A percentile compares a stretch with the other conserved stretches of the same genome.
These are phyloP conservation scores for Araneus ventricosus DNA, from an alignment of 1,140 invertebrate species.

Conservation along the genomic window DNA sequence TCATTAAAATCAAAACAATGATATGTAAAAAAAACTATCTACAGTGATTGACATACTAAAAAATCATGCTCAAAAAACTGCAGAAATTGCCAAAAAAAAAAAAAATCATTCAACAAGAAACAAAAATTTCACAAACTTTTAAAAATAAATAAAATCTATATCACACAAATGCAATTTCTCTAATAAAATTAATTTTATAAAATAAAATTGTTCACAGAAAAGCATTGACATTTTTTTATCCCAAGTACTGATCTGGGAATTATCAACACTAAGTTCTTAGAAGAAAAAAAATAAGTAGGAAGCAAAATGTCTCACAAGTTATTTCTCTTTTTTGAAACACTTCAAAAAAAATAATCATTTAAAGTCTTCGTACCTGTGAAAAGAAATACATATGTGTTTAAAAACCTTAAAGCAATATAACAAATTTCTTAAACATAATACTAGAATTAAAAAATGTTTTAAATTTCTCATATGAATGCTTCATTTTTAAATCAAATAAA, in stretches of 20 bases:
- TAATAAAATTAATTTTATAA: not conserved
- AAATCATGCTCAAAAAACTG: not conserved
- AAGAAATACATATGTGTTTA: not conserved
- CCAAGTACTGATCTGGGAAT: not conserved
- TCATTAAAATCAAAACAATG: conserved; percentile 10
- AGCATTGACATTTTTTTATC: not conserved
- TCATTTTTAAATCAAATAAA: not conserved
- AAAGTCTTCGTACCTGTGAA: not conserved
- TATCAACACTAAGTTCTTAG: not conserved
- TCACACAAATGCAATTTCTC: not conserved
- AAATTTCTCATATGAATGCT: not conserved
- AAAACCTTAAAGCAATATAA: not conserved
- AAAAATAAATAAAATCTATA: not conserved
- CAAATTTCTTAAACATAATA: not conserved
- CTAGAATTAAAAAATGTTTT: not conserved
- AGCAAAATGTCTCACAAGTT: not conserved
- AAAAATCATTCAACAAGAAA: not conserved
- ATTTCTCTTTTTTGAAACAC: not conserved
- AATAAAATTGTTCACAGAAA: not conserved
- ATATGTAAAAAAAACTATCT: conserved; percentile 8
- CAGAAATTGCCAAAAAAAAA: not conserved
- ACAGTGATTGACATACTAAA: not conserved
- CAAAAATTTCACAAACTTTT: not conserved
- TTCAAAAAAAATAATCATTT: not conserved
- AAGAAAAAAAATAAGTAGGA: not conserved